Base-by-base conservation (phyloP, 2,797 vertebrate genomes). In the Bradypodion ventrale region DNA sequence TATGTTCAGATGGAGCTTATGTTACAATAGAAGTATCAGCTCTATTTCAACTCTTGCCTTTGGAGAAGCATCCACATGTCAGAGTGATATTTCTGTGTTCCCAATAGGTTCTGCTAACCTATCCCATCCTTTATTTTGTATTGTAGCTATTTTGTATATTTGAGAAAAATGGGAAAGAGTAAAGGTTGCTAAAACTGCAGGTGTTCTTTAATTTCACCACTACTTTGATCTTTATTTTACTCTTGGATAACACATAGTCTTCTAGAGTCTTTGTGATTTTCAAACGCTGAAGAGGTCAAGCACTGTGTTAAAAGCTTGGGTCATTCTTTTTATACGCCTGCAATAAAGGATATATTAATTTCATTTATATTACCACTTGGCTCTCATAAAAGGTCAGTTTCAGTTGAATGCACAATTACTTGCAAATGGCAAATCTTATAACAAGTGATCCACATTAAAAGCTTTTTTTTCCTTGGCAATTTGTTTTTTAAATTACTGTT, bases 331-430 rank as follows among this genome's bases (percentile, higher is more conserved):
- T 95, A 93, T 95, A 89, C 89, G 90, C 88, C 83, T 88, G 90
- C 92, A 93, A 91, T 95, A 94, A 96, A 95, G 87, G 92, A 93
- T 93, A 93, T 93, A 93, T 95, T 94, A 78, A 94, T 94, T 95
- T 94, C 88, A 91, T 90, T 94, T 95, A 91, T 91, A 93, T 93
- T 91, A 87, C 89, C 90, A 91, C 85, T 92, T 94, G 92, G 90
- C 89, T 93, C 87, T 93, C 93, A 89, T 94, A 92, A 96, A 95
- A 95, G 95, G 91, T 92, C 92, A 91, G 84, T 94, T 94, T 94
- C 88, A 87, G 83, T 84, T 87, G 91, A 94, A 93, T 92, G 87
- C 93, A 95, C 93, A 95, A 93, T 94, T 92, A 87, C 81, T 93
- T 90, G 87, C 80, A 93, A 95, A 93, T 93, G 93, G 90, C 91